Evolutionary conservation across 2,113 vertebrate genomes (phyloP).

Genomic region (Pelecanus crispus): DNA sequence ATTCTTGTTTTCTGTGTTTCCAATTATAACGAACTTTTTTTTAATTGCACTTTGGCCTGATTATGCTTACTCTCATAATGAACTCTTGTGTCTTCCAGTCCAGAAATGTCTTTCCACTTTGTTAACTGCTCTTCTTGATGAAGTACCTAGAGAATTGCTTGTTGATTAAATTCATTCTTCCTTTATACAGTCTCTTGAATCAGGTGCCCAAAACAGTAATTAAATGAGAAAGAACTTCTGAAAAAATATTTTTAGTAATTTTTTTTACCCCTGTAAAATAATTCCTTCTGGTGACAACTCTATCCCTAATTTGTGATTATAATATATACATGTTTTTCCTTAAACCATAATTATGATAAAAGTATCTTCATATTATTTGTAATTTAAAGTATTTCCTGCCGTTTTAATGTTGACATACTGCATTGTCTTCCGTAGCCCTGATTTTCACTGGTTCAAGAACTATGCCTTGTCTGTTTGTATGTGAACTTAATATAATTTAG

Average conservation of each 20-base stretch:
- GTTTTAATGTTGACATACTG: not conserved
- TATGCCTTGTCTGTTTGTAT: not conserved
- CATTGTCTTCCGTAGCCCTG: not conserved
- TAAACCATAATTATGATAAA: not conserved
- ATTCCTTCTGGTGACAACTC: not conserved
- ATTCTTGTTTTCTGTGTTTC: slow-evolving; percentile 17
- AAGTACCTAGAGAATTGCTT: slow-evolving; percentile 40
- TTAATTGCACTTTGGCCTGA: slow-evolving; percentile 32
- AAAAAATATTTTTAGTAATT: not conserved
- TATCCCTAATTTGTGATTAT: not conserved
- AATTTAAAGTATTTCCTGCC: not conserved
- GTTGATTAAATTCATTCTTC: slow-evolving; percentile 44
- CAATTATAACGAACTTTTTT: not conserved
- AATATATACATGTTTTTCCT: not conserved
- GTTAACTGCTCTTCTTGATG: slow-evolving; percentile 40
- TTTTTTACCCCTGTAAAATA: not conserved
- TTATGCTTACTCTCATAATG: slow-evolving; percentile 19
- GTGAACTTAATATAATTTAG: not conserved
- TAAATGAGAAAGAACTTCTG: slow-evolving; percentile 21
- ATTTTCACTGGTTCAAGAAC: not conserved
- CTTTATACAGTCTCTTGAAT: not conserved
- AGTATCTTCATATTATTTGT: not conserved
- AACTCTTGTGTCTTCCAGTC: slow-evolving; percentile 2
- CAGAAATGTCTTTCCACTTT: slow-evolving; percentile 44
- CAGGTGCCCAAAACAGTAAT: slow-evolving; percentile 30